Conservation (phyloP, 2,888 invertebrate species). For the Zeuzera pyrina region DNA sequence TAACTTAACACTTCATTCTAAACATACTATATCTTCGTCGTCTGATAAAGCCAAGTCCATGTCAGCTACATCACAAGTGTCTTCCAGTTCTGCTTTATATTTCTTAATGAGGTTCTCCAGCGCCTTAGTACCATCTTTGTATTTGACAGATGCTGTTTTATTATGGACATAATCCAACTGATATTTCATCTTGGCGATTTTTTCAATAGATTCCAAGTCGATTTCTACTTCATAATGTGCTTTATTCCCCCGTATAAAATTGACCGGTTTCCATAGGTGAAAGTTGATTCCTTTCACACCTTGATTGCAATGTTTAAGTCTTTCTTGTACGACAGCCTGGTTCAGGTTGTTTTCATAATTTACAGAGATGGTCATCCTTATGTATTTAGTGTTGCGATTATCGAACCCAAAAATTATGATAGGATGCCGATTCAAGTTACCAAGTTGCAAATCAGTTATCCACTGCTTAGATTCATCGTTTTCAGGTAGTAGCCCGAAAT, state of each 20-base stretch:
- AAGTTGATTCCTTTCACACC: slow-evolving; percentile 48
- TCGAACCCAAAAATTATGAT: slow-evolving; percentile 37
- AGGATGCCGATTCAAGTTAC: slow-evolving; percentile 29
- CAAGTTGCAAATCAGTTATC: slow-evolving; percentile 37
- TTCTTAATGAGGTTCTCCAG: slow-evolving; percentile 32
- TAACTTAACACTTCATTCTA: slow-evolving; percentile 12
- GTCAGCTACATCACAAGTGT: slow-evolving; percentile 47
- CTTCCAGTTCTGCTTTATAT: slow-evolving; percentile 36
- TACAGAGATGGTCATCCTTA: slow-evolving; percentile 30
- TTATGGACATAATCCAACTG: slow-evolving; percentile 36
- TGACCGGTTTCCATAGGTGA: slow-evolving; percentile 37
- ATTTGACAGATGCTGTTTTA: slow-evolving; percentile 15
- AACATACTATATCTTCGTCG: slow-evolving; percentile 25
- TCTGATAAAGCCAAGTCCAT: slow-evolving; percentile 51
- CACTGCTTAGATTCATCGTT: slow-evolving; percentile 45
- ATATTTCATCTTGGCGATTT: slow-evolving; percentile 31
- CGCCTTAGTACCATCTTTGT: too few relatives aligned
- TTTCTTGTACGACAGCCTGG: slow-evolving; percentile 24
- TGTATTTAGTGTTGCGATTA: slow-evolving; percentile 27
- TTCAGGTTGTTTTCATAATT: slow-evolving; percentile 18
- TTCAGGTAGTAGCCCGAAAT: slow-evolving; percentile 45
- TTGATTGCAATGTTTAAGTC: slow-evolving; percentile 38
- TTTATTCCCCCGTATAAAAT: slow-evolving; percentile 4
- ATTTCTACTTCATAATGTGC: slow-evolving; percentile 28
- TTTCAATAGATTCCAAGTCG: slow-evolving; percentile 49